Evolutionary conservation across 2,888 invertebrate species (phyloP).

Genomic region (Hirudinaria manillensis): DNA sequence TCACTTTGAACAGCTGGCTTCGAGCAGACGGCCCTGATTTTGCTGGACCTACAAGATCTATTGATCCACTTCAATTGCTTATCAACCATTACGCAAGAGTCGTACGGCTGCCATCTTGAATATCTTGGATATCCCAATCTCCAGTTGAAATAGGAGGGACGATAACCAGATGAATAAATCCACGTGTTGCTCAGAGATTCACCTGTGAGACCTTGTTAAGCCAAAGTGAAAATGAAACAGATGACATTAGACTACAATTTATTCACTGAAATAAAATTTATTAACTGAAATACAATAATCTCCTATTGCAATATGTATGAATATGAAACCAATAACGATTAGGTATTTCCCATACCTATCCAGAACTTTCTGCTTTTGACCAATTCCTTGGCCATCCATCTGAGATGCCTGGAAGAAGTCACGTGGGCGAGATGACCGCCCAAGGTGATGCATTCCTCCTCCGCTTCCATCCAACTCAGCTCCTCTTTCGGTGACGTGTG

Average conservation of each 20-base stretch:
- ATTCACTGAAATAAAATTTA: not conserved
- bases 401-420: conserved; percentile 45
- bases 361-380: conserved; percentile 47
- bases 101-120: conserved; percentile 20
- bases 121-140: conserved; percentile 43
- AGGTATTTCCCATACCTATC: conserved; percentile 45
- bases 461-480: conserved; percentile 48
- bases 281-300: not conserved
- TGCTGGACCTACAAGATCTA: conserved; percentile 47
- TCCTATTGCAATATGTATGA: no score
- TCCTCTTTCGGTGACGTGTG: conserved; percentile 46
- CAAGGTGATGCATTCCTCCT: conserved; percentile 45
- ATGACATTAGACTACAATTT: no score
- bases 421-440: conserved; percentile 47
- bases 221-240: no score
- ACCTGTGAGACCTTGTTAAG: conserved; percentile 48
- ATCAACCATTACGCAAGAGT: conserved; percentile 48
- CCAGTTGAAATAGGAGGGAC: conserved; percentile 46
- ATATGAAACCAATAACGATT: not conserved
- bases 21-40: conserved; percentile 47
- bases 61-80: conserved; percentile 47
- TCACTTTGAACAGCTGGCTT: not conserved
- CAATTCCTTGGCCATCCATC: conserved; percentile 44
- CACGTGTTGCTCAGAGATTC: conserved; percentile 44
- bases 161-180: conserved; percentile 45